These are phyloP conservation scores for Lochmaea capreae DNA, from an alignment of 2,888 invertebrate genomes.

Conservation along the genomic window DNA sequence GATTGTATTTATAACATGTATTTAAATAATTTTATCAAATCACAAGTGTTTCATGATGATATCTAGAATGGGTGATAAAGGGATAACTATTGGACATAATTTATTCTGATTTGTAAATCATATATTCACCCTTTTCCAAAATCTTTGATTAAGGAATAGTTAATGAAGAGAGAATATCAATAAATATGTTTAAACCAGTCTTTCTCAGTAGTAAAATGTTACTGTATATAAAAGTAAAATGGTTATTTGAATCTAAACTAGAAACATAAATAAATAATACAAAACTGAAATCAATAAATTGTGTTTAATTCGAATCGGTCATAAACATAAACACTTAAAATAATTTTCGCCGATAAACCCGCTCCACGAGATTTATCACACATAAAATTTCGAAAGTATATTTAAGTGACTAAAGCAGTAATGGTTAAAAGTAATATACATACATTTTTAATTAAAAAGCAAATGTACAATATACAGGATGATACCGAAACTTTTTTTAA, in stretches of 20 bases:
- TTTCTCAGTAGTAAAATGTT: too few species aligned
- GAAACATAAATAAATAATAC: not conserved
- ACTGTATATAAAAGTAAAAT: not conserved
- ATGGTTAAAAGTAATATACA: not conserved
- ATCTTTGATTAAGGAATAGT: too few species aligned
- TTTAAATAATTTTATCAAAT: too few species aligned
- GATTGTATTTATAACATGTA: too few species aligned
- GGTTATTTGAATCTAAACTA: not conserved
- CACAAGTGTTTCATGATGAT: too few species aligned
- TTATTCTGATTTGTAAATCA: too few species aligned
- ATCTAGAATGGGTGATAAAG: too few species aligned
- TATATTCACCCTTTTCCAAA: too few species aligned
- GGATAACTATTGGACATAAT: too few species aligned
- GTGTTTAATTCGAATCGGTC: not conserved
- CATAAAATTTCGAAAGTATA: slow-evolving; percentile 13
- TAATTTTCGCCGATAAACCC: slow-evolving; percentile 9
- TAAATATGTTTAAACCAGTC: too few species aligned
- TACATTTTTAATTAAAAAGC: not conserved
- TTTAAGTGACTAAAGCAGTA: slow-evolving; percentile 8
- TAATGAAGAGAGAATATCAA: too few species aligned
- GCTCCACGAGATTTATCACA: slow-evolving; percentile 9
- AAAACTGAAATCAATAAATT: not conserved
- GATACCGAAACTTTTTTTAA: not conserved
- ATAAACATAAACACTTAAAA: slow-evolving; percentile 17
- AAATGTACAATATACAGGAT: not conserved